These are phyloP conservation scores for Mythimna albipuncta DNA, from an alignment of 2,888 invertebrate genomes.

Conservation along the genomic window DNA sequence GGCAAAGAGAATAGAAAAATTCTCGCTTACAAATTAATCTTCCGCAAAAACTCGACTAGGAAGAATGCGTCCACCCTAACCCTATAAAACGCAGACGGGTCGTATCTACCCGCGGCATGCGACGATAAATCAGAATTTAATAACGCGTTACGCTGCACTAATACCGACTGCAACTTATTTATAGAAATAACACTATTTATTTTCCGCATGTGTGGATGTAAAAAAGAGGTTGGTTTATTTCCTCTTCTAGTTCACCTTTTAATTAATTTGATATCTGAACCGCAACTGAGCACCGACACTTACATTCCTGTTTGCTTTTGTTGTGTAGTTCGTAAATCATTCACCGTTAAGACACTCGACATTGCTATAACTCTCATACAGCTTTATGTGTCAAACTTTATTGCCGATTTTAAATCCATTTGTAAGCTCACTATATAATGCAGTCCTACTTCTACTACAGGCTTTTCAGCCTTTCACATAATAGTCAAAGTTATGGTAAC, in stretches of 20 bases:
- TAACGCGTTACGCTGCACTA: slow-evolving; percentile 67
- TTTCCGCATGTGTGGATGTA: slow-evolving; percentile 34
- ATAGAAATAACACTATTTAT: slow-evolving; percentile 39
- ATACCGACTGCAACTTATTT: slow-evolving; percentile 65
- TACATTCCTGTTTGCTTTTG: slow-evolving; percentile 6
- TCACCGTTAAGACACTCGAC: slow-evolving; percentile 23
- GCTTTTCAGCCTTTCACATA: slow-evolving; percentile 35
- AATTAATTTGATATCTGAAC: slow-evolving; percentile 11
- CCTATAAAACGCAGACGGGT: slow-evolving; percentile 72
- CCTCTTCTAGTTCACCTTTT: background rate
- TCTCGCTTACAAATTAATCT: slow-evolving; percentile 62
- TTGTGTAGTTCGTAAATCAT: slow-evolving; percentile 28
- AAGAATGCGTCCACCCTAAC: slow-evolving; percentile 59
- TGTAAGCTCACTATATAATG: slow-evolving; percentile 15
- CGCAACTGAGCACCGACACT: background rate
- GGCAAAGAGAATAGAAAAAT: slow-evolving; percentile 58
- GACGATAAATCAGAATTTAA: slow-evolving; percentile 74
- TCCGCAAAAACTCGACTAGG: slow-evolving; percentile 55
- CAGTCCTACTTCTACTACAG: slow-evolving; percentile 24
- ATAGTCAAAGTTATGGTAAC: slow-evolving; percentile 32
- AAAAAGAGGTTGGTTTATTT: slow-evolving; percentile 13
- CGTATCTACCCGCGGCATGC: slow-evolving; percentile 70
- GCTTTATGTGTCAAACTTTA: slow-evolving; percentile 13
- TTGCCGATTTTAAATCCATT: slow-evolving; percentile 21
- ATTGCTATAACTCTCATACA: slow-evolving; percentile 16